These are phyloP conservation scores for Marronus borbonicus DNA, from an alignment of 2,888 invertebrate species.

Conservation along the genomic window DNA sequence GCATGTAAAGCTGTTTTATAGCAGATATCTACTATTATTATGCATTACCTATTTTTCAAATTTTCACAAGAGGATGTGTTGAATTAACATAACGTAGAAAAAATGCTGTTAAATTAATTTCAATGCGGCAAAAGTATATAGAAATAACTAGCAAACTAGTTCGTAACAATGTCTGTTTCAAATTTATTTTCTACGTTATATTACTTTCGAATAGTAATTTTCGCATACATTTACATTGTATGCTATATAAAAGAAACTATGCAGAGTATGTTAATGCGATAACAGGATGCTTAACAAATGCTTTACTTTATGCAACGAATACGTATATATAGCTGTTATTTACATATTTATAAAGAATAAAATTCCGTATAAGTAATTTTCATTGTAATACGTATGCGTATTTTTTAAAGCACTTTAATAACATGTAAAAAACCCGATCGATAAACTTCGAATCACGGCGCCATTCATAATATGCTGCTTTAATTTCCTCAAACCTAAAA, in stretches of 20 bases:
- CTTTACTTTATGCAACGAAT: neutral
- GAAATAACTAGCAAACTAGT: no score
- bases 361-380: neutral
- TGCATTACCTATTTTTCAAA: no score
- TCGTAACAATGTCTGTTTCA: no score
- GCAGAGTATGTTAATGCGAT: neutral
- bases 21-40: no score
- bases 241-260: neutral
- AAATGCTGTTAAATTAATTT: no score
- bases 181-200: neutral
- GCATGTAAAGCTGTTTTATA: no score
- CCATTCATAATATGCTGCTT: neutral
- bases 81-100: no score
- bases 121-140: no score
- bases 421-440: neutral
- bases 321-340: neutral
- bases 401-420: neutral
- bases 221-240: neutral
- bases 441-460: neutral
- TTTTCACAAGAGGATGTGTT: no score
- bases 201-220: neutral
- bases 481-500: constrained; percentile 13
- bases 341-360: neutral
- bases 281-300: neutral
- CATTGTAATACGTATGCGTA: neutral